Conservation (phyloP, 2,888 invertebrate species). For the Stegana nigrithorax region DNA sequence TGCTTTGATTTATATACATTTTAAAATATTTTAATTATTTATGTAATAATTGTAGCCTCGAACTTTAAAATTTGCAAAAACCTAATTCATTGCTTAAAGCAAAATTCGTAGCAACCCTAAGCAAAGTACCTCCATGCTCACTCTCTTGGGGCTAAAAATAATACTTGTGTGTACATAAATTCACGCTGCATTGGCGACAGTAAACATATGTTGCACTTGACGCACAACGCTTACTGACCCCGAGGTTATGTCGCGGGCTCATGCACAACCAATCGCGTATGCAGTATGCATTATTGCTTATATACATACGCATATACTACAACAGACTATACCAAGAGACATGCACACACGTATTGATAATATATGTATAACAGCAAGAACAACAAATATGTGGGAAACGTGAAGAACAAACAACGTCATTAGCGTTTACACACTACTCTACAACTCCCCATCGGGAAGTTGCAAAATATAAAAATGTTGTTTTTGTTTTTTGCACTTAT, state of each 20-base stretch:
- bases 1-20: no score
- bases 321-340: no score
- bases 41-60: no score
- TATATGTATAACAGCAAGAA: not conserved
- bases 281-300: conserved; percentile 40
- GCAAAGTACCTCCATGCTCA: no score
- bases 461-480: conserved; percentile 31
- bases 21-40: no score
- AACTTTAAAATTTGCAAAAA: no score
- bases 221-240: not conserved
- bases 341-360: not conserved
- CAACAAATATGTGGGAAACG: conserved; percentile 21
- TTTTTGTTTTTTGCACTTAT: not conserved
- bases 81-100: no score
- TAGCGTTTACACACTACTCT: conserved; percentile 29
- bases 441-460: conserved; percentile 7
- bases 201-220: conserved; percentile 22
- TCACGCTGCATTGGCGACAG: conserved; percentile 53
- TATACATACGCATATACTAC: conserved; percentile 8
- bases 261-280: conserved; percentile 35
- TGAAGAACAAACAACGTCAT: conserved; percentile 46
- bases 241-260: not conserved
- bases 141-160: no score
- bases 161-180: no score
- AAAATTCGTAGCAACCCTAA: no score